Percentiles rank a stretch among this genome's conserved stretches.
Conservation (phyloP, 1,140 invertebrate genomes). For the Acromyrmex heyeri region DNA sequence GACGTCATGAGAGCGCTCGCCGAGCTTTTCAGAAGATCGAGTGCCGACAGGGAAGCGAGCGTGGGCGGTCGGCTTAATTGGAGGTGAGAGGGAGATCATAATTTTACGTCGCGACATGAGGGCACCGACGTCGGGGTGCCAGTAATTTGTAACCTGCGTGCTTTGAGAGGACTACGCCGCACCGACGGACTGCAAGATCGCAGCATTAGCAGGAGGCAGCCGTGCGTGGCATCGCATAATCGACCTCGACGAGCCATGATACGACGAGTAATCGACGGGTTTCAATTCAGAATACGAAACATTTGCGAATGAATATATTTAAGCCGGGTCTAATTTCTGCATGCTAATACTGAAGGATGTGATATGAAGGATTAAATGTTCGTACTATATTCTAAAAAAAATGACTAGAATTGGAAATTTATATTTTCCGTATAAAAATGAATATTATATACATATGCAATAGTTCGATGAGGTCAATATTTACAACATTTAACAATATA, state of each 20-base stretch:
- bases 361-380: too few species aligned
- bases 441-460: too few species aligned
- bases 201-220: constrained; percentile 59
- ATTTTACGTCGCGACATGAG: constrained; percentile 74
- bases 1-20: constrained; percentile 59
- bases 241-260: constrained; percentile 29
- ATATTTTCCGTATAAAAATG: too few species aligned
- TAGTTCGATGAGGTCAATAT: too few species aligned
- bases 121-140: constrained; percentile 65
- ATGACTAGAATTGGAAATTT: too few species aligned
- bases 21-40: constrained; percentile 66
- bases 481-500: too few species aligned
- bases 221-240: constrained; percentile 70
- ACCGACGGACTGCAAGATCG: constrained; percentile 56
- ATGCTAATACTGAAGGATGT: not conserved
- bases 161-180: constrained; percentile 52
- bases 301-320: constrained; percentile 42
- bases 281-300: constrained; percentile 57
- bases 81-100: constrained; percentile 74
- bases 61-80: constrained; percentile 69
- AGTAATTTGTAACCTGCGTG: constrained; percentile 73
- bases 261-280: constrained; percentile 39
- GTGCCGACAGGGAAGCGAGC: constrained; percentile 64
- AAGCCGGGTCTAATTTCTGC: constrained; percentile 14
- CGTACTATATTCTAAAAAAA: too few species aligned